Percentiles rank a stretch among this genome's conserved stretches.
These are phyloP conservation scores for Gracilinanus agilis DNA, from an alignment of 2,113 vertebrate species.

Conservation along the genomic window DNA sequence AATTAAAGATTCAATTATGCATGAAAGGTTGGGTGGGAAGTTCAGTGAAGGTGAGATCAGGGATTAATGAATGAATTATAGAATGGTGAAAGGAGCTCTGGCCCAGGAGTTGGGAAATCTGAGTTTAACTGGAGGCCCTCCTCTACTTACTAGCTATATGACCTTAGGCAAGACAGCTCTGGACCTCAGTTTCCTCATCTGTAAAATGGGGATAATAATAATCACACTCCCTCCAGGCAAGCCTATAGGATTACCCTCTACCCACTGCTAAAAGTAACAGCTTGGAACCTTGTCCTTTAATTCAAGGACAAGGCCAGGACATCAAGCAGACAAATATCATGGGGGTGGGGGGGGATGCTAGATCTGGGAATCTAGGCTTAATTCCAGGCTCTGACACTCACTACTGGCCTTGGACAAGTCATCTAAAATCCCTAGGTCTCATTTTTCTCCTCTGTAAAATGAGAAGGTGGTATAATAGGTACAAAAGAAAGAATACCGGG, in stretches of 20 bases:
- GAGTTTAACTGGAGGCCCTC: neutral
- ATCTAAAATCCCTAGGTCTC: neutral
- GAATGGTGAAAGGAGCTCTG: neutral
- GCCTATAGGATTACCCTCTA: neutral
- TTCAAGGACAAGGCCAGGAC: neutral
- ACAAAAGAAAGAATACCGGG: too few species aligned
- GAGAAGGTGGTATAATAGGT: neutral
- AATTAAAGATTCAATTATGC: neutral
- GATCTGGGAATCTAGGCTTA: neutral
- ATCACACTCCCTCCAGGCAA: neutral
- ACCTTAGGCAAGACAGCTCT: neutral
- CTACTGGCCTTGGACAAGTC: neutral
- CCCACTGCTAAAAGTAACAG: neutral
- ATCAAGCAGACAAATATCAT: neutral
- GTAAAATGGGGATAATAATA: neutral
- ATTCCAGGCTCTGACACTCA: neutral
- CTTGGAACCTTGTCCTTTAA: neutral
- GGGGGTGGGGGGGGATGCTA: too few species aligned
- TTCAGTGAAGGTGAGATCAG: neutral
- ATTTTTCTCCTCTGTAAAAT: neutral
- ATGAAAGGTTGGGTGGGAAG: neutral
- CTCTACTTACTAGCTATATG: neutral
- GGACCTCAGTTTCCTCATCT: neutral
- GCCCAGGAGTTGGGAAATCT: neutral
- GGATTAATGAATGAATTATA: neutral